Percentiles rank a stretch among this genome's conserved stretches.
Conservation (phyloP, 2,113 vertebrate species). For the Recurvirostra avosetta region DNA sequence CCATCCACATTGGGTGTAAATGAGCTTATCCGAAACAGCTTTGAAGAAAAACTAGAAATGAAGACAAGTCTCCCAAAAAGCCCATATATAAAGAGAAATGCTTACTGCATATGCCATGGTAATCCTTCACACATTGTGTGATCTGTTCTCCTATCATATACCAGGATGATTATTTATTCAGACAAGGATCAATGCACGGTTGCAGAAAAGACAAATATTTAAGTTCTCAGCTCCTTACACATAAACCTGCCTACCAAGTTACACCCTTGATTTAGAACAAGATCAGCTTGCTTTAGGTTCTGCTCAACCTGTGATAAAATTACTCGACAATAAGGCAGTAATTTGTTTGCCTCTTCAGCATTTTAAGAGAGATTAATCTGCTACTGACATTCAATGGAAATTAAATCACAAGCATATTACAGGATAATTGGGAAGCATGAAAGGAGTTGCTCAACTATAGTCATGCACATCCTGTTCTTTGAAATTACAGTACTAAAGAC, state of each 20-base stretch:
- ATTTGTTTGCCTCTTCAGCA: constrained; percentile 64
- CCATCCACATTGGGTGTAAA: background rate
- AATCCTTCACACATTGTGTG: background rate
- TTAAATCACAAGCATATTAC: constrained; percentile 66
- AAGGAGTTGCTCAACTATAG: constrained; percentile 58
- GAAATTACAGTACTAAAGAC: background rate
- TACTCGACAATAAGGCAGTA: constrained; percentile 47
- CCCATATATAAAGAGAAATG: background rate
- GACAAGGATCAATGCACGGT: background rate
- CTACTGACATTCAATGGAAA: constrained; percentile 68
- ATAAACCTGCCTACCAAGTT: background rate
- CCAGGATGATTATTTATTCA: background rate
- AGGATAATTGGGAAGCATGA: constrained; percentile 63
- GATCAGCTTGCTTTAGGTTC: constrained; percentile 36
- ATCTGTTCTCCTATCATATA: background rate
- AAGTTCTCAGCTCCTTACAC: background rate
- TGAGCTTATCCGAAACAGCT: background rate
- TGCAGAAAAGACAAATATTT: background rate
- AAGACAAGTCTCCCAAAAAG: background rate
- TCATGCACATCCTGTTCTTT: background rate
- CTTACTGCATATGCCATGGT: background rate
- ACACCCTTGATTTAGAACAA: background rate
- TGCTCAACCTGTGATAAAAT: constrained; percentile 57
- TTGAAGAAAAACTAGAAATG: background rate
- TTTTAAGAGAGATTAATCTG: constrained; percentile 72